Evolutionary conservation across 1,140 invertebrate species (phyloP).

Genomic region (Procambarus clarkii): DNA sequence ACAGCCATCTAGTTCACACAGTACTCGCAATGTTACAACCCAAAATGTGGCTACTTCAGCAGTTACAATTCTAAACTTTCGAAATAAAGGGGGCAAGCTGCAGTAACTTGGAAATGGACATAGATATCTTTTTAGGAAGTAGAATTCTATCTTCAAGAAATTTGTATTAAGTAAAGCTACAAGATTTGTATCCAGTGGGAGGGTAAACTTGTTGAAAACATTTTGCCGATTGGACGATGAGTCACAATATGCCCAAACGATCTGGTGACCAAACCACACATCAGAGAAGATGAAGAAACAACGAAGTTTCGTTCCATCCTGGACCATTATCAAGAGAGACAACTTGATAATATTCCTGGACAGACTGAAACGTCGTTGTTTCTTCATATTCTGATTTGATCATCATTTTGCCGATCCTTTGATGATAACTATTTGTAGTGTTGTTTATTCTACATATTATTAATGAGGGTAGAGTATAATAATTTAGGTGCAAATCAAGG

Average conservation of each 20-base stretch:
- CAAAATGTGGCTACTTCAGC: not conserved
- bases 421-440: not conserved
- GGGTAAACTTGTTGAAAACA: not conserved
- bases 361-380: no score
- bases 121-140: not conserved
- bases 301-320: no score
- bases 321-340: no score
- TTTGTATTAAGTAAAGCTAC: not conserved
- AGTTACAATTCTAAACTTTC: not conserved
- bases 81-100: not conserved
- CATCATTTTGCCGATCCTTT: not conserved
- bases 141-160: not conserved
- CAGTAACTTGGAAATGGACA: not conserved
- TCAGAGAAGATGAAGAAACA: no score
- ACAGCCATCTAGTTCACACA: conserved; percentile 20
- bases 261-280: no score
- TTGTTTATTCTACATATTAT: not conserved
- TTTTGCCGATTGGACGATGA: not conserved
- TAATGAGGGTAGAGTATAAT: not conserved
- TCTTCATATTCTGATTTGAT: no score
- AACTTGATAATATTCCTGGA: no score
- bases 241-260: no score
- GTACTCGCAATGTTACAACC: not conserved
- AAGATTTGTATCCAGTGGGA: not conserved
- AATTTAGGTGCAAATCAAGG: conserved; percentile 4